Evolutionary conservation across 2,888 invertebrate genomes (phyloP).

Genomic region (Eupithecia insigniata): DNA sequence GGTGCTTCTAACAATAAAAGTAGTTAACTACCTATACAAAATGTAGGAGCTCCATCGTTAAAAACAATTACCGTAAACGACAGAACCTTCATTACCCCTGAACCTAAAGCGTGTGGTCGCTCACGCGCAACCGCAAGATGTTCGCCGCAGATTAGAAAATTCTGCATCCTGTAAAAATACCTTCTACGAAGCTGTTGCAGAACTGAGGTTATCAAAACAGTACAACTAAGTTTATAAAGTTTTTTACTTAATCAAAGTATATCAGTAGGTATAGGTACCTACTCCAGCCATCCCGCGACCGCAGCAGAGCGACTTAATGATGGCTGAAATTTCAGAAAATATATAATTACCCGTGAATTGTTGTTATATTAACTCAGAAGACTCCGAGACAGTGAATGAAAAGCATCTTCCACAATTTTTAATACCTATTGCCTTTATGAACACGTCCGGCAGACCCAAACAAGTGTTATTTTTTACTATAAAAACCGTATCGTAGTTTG

Average conservation of each 20-base stretch:
- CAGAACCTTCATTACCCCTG: slow-evolving; percentile 36
- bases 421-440: neutral
- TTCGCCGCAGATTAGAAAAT: slow-evolving; percentile 43
- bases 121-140: slow-evolving; percentile 45
- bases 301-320: neutral
- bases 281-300: neutral
- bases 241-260: too few relatives aligned
- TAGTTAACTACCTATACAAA: slow-evolving; percentile 7
- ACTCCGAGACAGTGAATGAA: neutral
- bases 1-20: neutral
- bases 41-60: slow-evolving; percentile 22
- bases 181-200: neutral
- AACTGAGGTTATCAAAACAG: neutral
- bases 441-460: neutral
- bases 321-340: neutral
- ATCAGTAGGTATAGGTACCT: too few relatives aligned
- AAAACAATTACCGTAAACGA: slow-evolving; percentile 29
- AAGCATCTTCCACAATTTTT: neutral
- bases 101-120: slow-evolving; percentile 39
- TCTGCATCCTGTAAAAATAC: slow-evolving; percentile 35
- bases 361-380: neutral
- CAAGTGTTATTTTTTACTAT: too few relatives aligned
- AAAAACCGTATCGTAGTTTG: too few relatives aligned
- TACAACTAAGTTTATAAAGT: neutral
- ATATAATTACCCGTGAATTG: neutral